These are phyloP conservation scores for Gymnocephalus cernua DNA, from an alignment of 2,113 vertebrate genomes.

Conservation along the genomic window DNA sequence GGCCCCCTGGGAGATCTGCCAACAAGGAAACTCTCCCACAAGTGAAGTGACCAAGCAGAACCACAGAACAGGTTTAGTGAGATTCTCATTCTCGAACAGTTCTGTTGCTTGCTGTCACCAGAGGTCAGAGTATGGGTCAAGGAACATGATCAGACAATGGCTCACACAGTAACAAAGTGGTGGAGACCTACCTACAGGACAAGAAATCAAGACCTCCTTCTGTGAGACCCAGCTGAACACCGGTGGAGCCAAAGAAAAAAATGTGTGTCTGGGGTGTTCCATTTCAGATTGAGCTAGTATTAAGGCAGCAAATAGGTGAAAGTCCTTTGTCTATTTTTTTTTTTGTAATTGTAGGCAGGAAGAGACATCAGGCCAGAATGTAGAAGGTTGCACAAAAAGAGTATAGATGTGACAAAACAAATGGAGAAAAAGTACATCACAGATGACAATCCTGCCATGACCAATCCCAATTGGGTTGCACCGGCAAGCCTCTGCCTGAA, in stretches of 20 bases:
- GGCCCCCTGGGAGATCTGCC: constrained; percentile 41
- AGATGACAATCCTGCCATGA: neutral
- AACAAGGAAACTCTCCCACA: constrained; percentile 36
- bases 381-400: neutral
- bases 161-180: constrained; percentile 2
- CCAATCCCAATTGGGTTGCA: neutral
- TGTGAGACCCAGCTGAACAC: constrained; percentile 15
- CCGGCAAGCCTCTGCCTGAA: neutral
- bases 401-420: neutral
- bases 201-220: constrained; percentile 14
- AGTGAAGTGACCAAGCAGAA: constrained; percentile 63
- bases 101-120: constrained; percentile 45
- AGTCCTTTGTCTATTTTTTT: constrained; percentile 8
- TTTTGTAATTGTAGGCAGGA: constrained; percentile 20
- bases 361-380: neutral
- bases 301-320: neutral
- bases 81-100: constrained; percentile 39
- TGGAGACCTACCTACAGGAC: constrained; percentile 7
- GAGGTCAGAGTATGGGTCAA: constrained; percentile 48
- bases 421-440: neutral
- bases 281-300: constrained; percentile 21
- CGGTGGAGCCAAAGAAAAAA: constrained; percentile 1
- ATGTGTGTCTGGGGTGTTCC: neutral
- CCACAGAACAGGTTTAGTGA: constrained; percentile 45
- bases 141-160: constrained; percentile 23